Conservation (phyloP, 2,797 vertebrate genomes). For the Cichlasoma orientale region DNA sequence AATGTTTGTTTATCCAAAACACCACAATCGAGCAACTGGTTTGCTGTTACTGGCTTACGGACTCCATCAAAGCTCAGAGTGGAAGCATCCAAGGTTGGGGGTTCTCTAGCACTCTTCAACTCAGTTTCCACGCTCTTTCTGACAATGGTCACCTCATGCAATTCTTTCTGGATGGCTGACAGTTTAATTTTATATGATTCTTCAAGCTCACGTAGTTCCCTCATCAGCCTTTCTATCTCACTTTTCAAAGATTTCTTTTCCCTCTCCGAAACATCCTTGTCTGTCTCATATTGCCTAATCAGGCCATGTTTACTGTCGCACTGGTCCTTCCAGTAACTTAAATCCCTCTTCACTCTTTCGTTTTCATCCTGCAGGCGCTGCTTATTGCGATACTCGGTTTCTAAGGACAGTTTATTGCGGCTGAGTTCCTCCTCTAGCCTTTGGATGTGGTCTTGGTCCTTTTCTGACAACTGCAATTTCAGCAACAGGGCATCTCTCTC, state of each 20-base stretch:
- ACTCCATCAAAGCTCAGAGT: constrained; percentile 88
- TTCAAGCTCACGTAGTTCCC: constrained; percentile 86
- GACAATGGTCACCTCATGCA: constrained; percentile 79
- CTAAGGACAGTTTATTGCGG: constrained; percentile 83
- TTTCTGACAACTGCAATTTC: constrained; percentile 87
- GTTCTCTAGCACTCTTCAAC: constrained; percentile 81
- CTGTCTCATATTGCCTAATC: constrained; percentile 82
- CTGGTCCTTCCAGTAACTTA: constrained; percentile 90
- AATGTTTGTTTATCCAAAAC: constrained; percentile 71
- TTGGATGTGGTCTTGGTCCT: constrained; percentile 84
- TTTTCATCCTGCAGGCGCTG: constrained; percentile 88
- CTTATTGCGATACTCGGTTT: constrained; percentile 85
- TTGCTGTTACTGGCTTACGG: constrained; percentile 89
- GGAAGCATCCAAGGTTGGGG: constrained; percentile 81
- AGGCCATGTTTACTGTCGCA: constrained; percentile 85
- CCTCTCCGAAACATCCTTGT: constrained; percentile 84
- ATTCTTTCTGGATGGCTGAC: constrained; percentile 79
- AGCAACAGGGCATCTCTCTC: constrained; percentile 89
- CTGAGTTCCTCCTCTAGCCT: constrained; percentile 88
- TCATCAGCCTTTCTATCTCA: constrained; percentile 88
- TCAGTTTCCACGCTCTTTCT: constrained; percentile 83
- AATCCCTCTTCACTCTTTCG: constrained; percentile 87
- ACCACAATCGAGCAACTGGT: constrained; percentile 87
- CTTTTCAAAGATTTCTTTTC: constrained; percentile 83
- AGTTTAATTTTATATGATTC: constrained; percentile 82